These are phyloP conservation scores for Bombyx huttoni DNA, from an alignment of 2,888 invertebrate genomes.

Conservation along the genomic window DNA sequence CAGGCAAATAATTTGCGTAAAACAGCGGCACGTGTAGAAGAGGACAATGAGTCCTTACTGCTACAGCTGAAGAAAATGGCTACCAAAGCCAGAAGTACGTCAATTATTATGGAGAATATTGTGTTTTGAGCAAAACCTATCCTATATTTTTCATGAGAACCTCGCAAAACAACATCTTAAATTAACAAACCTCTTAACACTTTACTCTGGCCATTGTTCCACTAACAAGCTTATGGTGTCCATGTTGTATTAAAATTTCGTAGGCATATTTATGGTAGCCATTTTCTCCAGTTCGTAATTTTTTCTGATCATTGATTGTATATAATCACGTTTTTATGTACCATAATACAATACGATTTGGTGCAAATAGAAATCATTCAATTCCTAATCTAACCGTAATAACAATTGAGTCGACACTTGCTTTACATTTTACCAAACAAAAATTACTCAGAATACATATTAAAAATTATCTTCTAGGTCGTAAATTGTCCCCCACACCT, in stretches of 20 bases:
- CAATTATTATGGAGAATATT: conserved; percentile 47
- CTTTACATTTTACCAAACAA: background rate
- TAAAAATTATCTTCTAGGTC: conserved; percentile 53
- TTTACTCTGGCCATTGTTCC: conserved; percentile 19
- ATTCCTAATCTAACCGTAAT: background rate
- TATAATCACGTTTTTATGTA: conserved; percentile 1
- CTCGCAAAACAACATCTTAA: conserved; percentile 17
- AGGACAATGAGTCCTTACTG: conserved; percentile 96
- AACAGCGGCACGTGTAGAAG: conserved; percentile 93
- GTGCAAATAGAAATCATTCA: background rate
- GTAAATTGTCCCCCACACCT: conserved; percentile 79
- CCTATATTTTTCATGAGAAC: conserved; percentile 1
- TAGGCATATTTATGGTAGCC: conserved; percentile 63
- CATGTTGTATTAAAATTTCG: conserved; percentile 22
- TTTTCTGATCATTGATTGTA: conserved; percentile 11
- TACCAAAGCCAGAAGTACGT: conserved; percentile 86
- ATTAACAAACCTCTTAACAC: conserved; percentile 13
- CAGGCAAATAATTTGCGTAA: conserved; percentile 90
- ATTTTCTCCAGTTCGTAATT: conserved; percentile 59
- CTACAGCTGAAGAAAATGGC: conserved; percentile 97
- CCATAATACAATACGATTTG: background rate
- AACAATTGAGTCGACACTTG: background rate
- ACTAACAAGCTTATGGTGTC: conserved; percentile 51
- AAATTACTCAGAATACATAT: background rate
- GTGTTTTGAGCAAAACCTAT: conserved; percentile 28